Evolutionary conservation across 2,113 vertebrate species (phyloP).

Genomic region (Vulpes lagopus): DNA sequence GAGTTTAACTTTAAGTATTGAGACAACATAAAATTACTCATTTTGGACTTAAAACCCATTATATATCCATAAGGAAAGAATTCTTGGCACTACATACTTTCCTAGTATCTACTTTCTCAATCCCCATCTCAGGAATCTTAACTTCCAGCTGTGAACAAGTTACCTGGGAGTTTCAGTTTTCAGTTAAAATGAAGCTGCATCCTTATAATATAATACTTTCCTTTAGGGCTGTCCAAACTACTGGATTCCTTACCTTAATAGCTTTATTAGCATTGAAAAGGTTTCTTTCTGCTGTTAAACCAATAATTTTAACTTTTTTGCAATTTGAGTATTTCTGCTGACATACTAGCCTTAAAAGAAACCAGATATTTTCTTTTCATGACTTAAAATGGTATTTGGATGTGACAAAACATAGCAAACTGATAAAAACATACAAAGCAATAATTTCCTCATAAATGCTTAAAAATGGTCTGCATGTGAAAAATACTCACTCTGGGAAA

Average conservation of each 20-base stretch:
- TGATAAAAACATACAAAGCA: constrained; percentile 6
- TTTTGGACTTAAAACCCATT: neutral
- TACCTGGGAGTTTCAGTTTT: neutral
- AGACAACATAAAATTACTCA: neutral
- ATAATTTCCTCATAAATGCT: constrained; percentile 18
- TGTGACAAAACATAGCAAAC: neutral
- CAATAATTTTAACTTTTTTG: neutral
- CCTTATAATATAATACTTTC: neutral
- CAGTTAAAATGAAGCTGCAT: neutral
- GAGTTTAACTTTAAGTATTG: neutral
- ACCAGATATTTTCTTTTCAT: neutral
- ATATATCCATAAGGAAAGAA: neutral
- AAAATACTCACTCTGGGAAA: neutral
- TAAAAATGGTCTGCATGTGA: neutral
- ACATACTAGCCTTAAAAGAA: neutral
- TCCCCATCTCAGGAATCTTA: neutral
- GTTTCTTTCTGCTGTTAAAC: neutral
- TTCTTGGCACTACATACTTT: neutral
- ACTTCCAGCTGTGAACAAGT: neutral
- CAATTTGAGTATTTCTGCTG: neutral
- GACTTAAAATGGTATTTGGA: constrained; percentile 14
- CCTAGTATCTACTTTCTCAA: neutral
- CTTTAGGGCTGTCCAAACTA: neutral
- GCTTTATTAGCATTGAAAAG: neutral
- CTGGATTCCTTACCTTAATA: neutral